phyloP scores from a whole-genome alignment of 2,113 vertebrate species.

The Notechis scutatus region DNA sequence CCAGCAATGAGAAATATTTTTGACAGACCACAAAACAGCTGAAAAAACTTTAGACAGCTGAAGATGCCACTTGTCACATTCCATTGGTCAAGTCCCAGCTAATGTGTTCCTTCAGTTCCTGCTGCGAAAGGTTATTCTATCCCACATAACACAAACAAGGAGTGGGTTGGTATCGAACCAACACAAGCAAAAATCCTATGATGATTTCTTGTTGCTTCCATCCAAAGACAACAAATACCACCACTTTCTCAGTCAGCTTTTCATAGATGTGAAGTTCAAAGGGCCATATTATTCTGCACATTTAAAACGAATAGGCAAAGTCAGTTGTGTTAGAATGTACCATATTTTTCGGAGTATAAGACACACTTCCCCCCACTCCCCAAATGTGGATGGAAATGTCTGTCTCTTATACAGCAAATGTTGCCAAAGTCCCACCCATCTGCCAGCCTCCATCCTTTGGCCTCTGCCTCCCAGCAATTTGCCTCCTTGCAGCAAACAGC shows the following conservation, averaged over 20 bases:
- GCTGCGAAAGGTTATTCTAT: neutral
- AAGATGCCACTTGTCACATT: constrained; percentile 27
- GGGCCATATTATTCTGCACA: neutral
- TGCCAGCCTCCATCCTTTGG: no score
- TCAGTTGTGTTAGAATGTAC: neutral
- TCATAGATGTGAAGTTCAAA: neutral
- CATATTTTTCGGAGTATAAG: no score
- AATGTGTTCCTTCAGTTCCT: neutral
- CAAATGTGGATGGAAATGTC: no score
- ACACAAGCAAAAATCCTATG: neutral
- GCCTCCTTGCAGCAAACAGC: no score
- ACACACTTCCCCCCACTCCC: no score
- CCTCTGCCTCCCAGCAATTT: no score
- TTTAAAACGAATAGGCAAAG: neutral
- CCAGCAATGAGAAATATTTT: constrained; percentile 23
- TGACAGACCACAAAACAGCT: constrained; percentile 17
- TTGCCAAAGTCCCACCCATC: no score
- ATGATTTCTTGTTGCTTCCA: neutral
- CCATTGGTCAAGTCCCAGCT: neutral
- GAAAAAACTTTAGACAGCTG: constrained; percentile 50
- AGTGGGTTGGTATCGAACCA: neutral
- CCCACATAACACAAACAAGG: neutral
- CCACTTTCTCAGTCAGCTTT: neutral
- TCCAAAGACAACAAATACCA: neutral
- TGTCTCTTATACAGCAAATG: no score